phyloP scores from a whole-genome alignment of 2,888 invertebrate species.

The Neoascia interrupta region DNA sequence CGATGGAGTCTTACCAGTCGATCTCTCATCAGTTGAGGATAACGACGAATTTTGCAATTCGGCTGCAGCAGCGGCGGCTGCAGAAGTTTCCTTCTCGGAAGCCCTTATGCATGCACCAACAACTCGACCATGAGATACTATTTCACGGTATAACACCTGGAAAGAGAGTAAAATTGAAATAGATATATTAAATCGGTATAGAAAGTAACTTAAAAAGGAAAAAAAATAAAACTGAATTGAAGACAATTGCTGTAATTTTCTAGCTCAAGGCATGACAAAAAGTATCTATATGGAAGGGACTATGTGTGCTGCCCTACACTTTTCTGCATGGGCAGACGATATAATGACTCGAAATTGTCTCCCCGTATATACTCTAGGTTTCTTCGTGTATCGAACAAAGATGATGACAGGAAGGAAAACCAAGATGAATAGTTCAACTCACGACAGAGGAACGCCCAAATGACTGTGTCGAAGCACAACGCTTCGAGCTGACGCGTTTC shows the following conservation, averaged over 20 bases:
- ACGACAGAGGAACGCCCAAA: slow-evolving; percentile 46
- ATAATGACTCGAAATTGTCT: slow-evolving; percentile 55
- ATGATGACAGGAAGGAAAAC: slow-evolving; percentile 3
- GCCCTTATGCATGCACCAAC: slow-evolving; percentile 89
- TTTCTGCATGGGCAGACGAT: slow-evolving; percentile 64
- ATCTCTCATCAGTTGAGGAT: slow-evolving; percentile 73
- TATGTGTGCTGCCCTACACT: slow-evolving; percentile 43
- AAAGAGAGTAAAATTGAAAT: slow-evolving; percentile 74
- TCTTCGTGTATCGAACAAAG: no score
- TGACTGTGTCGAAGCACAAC: slow-evolving; percentile 38
- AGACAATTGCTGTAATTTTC: slow-evolving; percentile 65
- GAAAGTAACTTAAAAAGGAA: slow-evolving; percentile 59
- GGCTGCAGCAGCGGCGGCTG: slow-evolving; percentile 73
- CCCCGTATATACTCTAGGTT: slow-evolving; percentile 2
- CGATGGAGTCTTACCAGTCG: slow-evolving; percentile 71
- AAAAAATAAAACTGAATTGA: slow-evolving; percentile 45
- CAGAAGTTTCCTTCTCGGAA: slow-evolving; percentile 80
- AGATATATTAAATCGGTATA: slow-evolving; percentile 11
- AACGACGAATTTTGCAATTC: slow-evolving; percentile 72
- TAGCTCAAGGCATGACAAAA: slow-evolving; percentile 29
- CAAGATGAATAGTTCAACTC: slow-evolving; percentile 13
- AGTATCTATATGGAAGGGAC: background rate
- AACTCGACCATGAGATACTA: slow-evolving; percentile 93
- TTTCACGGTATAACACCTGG: slow-evolving; percentile 95
- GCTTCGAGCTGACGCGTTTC: slow-evolving; percentile 19